Conservation (phyloP, 1,140 invertebrate genomes). For the Chrysoperla carnea region DNA sequence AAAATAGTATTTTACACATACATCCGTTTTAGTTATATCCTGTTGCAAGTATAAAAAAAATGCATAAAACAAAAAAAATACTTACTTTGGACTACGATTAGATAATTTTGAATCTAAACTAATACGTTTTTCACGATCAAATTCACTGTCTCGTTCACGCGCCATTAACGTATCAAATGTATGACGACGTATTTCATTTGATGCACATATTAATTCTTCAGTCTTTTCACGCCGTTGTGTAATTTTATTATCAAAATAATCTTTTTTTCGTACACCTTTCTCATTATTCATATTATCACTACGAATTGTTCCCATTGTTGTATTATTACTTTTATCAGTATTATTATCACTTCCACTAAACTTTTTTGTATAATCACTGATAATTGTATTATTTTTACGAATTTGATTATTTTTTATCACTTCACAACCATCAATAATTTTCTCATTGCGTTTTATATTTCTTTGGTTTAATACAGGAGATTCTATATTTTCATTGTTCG, state of each 20-base stretch:
- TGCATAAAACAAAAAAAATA: conserved; percentile 4
- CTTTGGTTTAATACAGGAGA: too few relatives aligned
- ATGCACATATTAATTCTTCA: background rate
- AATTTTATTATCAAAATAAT: conserved; percentile 11
- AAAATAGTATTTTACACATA: too few relatives aligned
- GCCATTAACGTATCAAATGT: conserved; percentile 11
- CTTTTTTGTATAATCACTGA: background rate
- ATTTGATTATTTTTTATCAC: background rate
- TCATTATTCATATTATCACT: background rate
- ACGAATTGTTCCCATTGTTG: conserved; percentile 3
- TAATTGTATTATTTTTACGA: background rate
- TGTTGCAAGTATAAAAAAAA: too few relatives aligned
- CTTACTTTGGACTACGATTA: conserved; percentile 13
- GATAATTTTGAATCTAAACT: conserved; percentile 14
- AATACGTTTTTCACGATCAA: conserved; percentile 11
- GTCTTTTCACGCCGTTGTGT: conserved; percentile 8
- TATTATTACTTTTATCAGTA: conserved; percentile 1
- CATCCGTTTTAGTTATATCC: too few relatives aligned
- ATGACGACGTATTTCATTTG: conserved; percentile 13
- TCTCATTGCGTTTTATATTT: too few relatives aligned
- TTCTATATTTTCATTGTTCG: too few relatives aligned
- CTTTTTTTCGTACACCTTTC: conserved; percentile 9
- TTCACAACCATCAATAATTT: background rate
- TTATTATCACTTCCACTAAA: background rate
- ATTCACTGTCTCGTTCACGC: conserved; percentile 13